Evolutionary conservation across 2,888 invertebrate species (phyloP).

Genomic region (Monoplex corrugatus): DNA sequence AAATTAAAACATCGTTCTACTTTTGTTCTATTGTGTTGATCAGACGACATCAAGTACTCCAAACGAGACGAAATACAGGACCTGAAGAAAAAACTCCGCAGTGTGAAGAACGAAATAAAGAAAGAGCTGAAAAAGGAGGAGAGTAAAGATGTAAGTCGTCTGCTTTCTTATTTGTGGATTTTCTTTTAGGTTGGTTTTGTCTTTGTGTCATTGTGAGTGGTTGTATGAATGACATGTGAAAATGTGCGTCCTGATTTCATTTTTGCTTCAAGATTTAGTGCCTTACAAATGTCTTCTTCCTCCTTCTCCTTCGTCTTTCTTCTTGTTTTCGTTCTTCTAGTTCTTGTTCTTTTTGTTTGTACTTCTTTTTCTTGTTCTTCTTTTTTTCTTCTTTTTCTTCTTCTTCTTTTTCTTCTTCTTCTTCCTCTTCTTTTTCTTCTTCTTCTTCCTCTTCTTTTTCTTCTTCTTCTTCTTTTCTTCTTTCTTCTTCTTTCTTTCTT

Average conservation of each 20-base stretch:
- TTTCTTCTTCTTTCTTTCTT: not conserved
- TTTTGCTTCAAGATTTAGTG: not conserved
- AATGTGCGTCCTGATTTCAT: not conserved
- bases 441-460: not conserved
- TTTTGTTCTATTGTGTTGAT: no score
- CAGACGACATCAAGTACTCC: conserved; percentile 62
- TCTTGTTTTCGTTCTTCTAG: not conserved
- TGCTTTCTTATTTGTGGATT: not conserved
- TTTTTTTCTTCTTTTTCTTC: not conserved
- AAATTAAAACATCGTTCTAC: no score
- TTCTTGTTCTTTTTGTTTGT: not conserved
- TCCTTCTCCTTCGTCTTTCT: no score
- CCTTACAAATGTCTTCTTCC: no score
- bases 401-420: not conserved
- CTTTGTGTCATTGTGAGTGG: not conserved
- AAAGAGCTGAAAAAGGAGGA: conserved; percentile 71
- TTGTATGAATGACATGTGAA: no score
- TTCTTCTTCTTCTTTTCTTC: not conserved
- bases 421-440: not conserved
- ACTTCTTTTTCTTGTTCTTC: not conserved
- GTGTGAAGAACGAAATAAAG: conserved; percentile 72
- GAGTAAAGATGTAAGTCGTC: conserved; percentile 51
- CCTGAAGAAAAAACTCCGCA: conserved; percentile 74
- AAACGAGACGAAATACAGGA: conserved; percentile 72
- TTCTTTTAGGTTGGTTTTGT: not conserved